A percentile compares a stretch with the other conserved stretches of the same genome.
phyloP scores from a whole-genome alignment of 2,888 invertebrate genomes.

The Cheilosia impressa region DNA sequence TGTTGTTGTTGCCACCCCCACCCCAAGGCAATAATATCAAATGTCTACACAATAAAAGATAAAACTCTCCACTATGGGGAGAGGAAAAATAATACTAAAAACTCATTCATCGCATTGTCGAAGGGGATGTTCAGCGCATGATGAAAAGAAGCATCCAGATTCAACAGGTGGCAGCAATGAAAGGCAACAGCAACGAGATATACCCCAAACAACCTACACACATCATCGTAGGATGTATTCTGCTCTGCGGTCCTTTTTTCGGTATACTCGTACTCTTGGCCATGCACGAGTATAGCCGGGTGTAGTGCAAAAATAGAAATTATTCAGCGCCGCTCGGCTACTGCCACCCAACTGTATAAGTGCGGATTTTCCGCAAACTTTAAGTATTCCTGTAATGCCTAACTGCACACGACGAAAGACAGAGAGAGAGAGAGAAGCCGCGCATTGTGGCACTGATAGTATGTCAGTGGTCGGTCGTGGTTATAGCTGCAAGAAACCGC shows the following conservation, averaged over 20 bases:
- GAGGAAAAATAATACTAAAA: conserved; percentile 4
- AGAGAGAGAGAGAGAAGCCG: background rate
- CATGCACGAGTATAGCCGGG: conserved; percentile 10
- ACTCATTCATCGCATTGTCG: conserved; percentile 32
- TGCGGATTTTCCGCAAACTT: conserved; percentile 19
- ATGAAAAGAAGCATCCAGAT: conserved; percentile 14
- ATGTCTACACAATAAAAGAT: conserved; percentile 26
- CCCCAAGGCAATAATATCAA: background rate
- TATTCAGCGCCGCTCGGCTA: conserved; percentile 6
- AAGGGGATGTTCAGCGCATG: conserved; percentile 23
- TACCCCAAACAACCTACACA: conserved; percentile 4
- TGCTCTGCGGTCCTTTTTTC: conserved; percentile 1
- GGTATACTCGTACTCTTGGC: background rate
- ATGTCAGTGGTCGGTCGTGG: background rate
- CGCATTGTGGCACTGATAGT: background rate
- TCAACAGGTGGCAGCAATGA: conserved; percentile 67
- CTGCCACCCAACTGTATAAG: too few relatives aligned
- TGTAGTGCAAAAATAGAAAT: conserved; percentile 36
- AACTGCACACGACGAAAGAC: conserved; percentile 7
- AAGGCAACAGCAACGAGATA: conserved; percentile 32
- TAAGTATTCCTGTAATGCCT: conserved; percentile 4
- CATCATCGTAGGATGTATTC: background rate
- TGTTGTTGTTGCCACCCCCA: background rate
- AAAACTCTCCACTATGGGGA: conserved; percentile 26
- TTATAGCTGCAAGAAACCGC: background rate